Percentiles rank a stretch among this genome's conserved stretches.
Evolutionary conservation across 2,888 invertebrate species (phyloP).

Genomic region (Agonopterix alstromeriana): DNA sequence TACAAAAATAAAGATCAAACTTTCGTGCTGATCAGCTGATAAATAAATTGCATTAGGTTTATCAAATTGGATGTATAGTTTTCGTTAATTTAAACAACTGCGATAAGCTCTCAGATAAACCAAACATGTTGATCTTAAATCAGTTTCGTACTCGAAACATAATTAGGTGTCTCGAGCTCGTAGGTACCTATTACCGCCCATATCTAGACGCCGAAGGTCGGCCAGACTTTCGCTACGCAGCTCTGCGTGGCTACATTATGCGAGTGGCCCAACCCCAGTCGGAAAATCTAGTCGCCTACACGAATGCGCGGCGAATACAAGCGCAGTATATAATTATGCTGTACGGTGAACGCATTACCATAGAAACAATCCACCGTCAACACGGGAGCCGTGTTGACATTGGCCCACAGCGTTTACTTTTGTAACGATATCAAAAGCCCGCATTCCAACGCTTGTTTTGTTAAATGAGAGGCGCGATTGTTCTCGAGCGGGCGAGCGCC

Average conservation of each 20-base stretch:
- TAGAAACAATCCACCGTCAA: conserved; percentile 50
- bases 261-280: conserved; percentile 49
- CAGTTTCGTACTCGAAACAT: conserved; percentile 33
- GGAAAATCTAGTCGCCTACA: conserved; percentile 69
- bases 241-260: conserved; percentile 41
- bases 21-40: background rate
- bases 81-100: too few species aligned
- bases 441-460: conserved; percentile 58
- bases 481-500: conserved; percentile 48
- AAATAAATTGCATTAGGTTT: too few species aligned
- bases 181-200: conserved; percentile 55
- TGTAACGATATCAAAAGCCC: conserved; percentile 66
- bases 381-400: conserved; percentile 66
- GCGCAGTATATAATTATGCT: background rate
- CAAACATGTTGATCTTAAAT: conserved; percentile 8
- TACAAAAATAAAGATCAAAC: background rate
- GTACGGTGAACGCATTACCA: conserved; percentile 42
- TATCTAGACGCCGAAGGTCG: conserved; percentile 70
- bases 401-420: conserved; percentile 63
- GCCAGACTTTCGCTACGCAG: conserved; percentile 66
- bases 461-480: conserved; percentile 57
- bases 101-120: background rate
- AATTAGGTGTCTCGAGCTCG: conserved; percentile 53
- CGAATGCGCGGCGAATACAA: conserved; percentile 19
- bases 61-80: too few species aligned